Conservation (phyloP, 2,888 invertebrate genomes). For the Eupithecia inturbata region DNA sequence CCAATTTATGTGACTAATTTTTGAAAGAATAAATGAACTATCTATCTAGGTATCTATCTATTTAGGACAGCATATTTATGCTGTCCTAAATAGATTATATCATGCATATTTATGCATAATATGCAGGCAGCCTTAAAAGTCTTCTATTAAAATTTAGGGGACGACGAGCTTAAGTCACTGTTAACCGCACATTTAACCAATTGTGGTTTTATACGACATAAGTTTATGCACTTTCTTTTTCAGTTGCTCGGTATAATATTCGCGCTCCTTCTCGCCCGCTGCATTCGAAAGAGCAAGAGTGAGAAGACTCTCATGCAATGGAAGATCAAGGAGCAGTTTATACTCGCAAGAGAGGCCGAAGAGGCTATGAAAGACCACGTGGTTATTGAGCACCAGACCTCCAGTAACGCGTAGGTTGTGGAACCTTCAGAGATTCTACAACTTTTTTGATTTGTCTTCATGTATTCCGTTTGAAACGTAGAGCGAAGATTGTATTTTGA, state of each 20-base stretch:
- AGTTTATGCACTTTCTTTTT: conserved; percentile 43
- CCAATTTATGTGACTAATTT: too few relatives aligned
- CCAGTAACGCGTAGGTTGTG: conserved; percentile 44
- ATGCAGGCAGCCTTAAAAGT: neutral
- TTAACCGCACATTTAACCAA: neutral
- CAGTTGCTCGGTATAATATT: conserved; percentile 94
- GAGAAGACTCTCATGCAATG: conserved; percentile 87
- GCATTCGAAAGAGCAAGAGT: conserved; percentile 90
- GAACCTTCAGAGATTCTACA: neutral
- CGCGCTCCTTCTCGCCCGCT: conserved; percentile 93
- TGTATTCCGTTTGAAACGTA: neutral
- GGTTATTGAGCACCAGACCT: conserved; percentile 54
- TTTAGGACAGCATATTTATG: too few relatives aligned
- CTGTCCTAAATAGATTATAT: too few relatives aligned
- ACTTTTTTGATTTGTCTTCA: neutral
- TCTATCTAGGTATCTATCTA: too few relatives aligned
- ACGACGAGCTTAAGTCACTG: neutral
- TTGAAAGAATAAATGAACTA: too few relatives aligned
- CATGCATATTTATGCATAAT: neutral
- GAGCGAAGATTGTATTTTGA: neutral
- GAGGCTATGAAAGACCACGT: conserved; percentile 55
- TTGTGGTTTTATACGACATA: neutral
- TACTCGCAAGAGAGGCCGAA: conserved; percentile 64
- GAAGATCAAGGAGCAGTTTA: conserved; percentile 85
- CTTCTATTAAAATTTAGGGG: neutral